Evolutionary conservation across 2,888 invertebrate genomes (phyloP).

Genomic region (Acheta domesticus): DNA sequence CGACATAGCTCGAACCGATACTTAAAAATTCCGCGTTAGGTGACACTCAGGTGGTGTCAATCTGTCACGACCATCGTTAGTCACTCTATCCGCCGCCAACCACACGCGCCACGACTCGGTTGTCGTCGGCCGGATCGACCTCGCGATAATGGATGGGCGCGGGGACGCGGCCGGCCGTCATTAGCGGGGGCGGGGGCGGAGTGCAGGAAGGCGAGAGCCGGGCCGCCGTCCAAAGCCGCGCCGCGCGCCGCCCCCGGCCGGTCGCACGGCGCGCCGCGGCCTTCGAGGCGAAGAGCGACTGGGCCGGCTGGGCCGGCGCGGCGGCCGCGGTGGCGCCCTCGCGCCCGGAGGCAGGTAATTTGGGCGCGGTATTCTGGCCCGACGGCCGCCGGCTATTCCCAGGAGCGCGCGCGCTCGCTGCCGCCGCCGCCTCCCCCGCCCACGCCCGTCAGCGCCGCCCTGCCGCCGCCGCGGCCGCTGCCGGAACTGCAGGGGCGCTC

Average conservation of each 20-base stretch:
- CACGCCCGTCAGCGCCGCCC: not conserved
- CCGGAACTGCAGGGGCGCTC: too few species aligned
- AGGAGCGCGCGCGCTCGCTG: not conserved
- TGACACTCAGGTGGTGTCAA: too few species aligned
- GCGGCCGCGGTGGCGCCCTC: not conserved
- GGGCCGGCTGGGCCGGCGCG: not conserved
- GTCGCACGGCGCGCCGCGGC: not conserved
- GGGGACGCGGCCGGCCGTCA: not conserved
- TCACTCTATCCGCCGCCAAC: not conserved
- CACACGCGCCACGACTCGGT: not conserved
- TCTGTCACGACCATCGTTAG: too few species aligned
- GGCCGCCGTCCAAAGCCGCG: not conserved
- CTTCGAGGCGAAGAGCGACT: not conserved
- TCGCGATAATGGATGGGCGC: not conserved
- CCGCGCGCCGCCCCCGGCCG: not conserved
- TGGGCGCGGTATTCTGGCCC: conserved; percentile 5
- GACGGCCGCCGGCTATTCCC: not conserved
- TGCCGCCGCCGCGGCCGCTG: not conserved
- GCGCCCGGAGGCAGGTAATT: not conserved
- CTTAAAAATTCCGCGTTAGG: too few species aligned
- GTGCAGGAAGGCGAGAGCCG: not conserved
- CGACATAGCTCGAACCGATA: too few species aligned
- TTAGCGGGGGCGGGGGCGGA: not conserved
- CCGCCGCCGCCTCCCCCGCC: not conserved
- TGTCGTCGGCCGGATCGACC: not conserved